Base-by-base conservation (phyloP, 2,888 invertebrate species). In the Tetranychus piercei region DNA sequence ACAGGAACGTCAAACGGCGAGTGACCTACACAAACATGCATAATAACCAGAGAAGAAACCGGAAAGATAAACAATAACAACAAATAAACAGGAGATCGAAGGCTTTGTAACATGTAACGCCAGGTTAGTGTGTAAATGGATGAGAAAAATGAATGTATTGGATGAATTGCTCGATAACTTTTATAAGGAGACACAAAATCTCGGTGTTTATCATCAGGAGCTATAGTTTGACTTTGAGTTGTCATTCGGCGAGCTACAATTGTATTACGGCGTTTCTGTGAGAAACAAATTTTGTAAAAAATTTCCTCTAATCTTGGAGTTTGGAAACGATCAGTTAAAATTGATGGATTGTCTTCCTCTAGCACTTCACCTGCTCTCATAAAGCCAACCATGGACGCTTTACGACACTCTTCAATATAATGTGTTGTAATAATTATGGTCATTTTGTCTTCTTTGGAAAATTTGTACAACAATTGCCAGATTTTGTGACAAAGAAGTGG, bases 281-380 rank as follows among this genome's bases (percentile, higher is more conserved):
- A n/a, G 34, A 71, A 20, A 44, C 71, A 71, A 44, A 71, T 71
- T 71, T 71, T 71, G 71, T 23, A 34, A 44, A 71, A 71, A 23
- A 44, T 34, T 23, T 71, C 43, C 34, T 71, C 71, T 15, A 71
- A 15, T 34, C 15, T 44, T 9, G n/a, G 18, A 71, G 23, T 23
- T 23, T 71, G 20, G 11, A 15, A 71, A 6, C 43, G 44, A 23
- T 1, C 44, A 15, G 43, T 23, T 44, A 71, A 15, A n/a, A 1
- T 18, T 15, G 23, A 11, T 8, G 71, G 71, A 11, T 7, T 44
- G 18, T 44, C 71, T 44, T 71, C 71, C 18, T 44, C 44, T 20
- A 71, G 43, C 43, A 71, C 43, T 71, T 71, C 44, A 43, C 71
- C 71, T n/a, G 11, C 11, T 44, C 71, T 71, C 71, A 71, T 44